Evolutionary conservation across 2,113 vertebrate species (phyloP), one percentile per base, ranked within the genome.

Genomic region (Pipa parva): DNA sequence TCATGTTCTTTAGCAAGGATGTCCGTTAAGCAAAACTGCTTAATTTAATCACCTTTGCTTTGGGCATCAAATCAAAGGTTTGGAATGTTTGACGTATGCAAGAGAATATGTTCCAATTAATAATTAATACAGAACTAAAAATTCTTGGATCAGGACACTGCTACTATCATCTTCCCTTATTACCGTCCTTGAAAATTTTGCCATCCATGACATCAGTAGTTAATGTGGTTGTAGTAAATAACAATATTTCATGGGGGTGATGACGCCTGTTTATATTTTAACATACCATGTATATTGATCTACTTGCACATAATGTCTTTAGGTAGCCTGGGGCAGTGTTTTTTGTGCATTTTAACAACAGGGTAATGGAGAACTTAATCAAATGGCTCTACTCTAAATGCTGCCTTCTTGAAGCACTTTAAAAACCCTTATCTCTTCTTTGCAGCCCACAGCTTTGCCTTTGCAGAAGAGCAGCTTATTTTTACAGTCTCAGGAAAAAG

Each of bases 401-500:
- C 65, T 60, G 65, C 52, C 65, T 52, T 69, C 65, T 52, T 51
- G 50, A 60, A 69, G 65, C 46, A 68, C 65, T 68, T 59, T 60
- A 68, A 68, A 68, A 68, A 39, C 57, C n/a, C 65, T 69, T 69
- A 69, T 69, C 65, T 69, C 56, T 28, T 4, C 46, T n/a, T 42
- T 45, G 65, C 65, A 69, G 65, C 65, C 65, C 18, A 49, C 57
- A 69, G 65, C 65, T 60, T 60, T 69, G 65, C 65, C 65, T 69
- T 69, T 69, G 65, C 60, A 69, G 65, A 69, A 33, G 20, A 60
- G 46, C 31, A 48, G 57, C 65, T 69, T 20, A 27, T 28, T 52
- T 69, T 69, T 29, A 36, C 54, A 39, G 46, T 22, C 31, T 42
- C 28, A 28, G 48, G 52, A 48, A 60, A 52, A 69, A 69, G 46